These are phyloP conservation scores for Copsychus sechellarum DNA, from an alignment of 2,113 vertebrate genomes.

Conservation along the genomic window DNA sequence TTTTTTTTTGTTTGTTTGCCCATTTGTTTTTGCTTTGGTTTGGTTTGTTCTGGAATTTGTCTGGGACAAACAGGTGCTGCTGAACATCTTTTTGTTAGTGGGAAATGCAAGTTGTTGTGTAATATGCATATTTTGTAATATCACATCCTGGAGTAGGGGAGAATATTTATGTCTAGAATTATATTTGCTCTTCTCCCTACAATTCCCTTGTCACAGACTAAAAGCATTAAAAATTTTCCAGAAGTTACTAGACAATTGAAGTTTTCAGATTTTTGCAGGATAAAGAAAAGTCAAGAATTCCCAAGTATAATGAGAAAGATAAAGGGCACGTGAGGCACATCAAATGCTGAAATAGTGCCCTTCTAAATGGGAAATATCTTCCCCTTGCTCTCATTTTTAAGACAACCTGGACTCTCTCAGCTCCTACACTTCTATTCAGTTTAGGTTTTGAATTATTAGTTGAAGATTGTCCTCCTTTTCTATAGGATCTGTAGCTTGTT, in stretches of 20 bases:
- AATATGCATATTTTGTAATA: not conserved
- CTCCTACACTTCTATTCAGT: not conserved
- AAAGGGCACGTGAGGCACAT: accelerated
- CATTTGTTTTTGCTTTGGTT: not conserved
- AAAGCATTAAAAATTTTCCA: not conserved
- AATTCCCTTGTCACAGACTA: not conserved
- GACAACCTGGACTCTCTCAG: not conserved
- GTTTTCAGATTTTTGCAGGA: not conserved
- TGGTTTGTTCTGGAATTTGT: not conserved
- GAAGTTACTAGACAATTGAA: not conserved
- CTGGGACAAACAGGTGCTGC: not conserved
- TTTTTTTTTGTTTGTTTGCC: not conserved
- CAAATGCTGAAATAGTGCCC: not conserved
- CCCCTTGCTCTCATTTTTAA: not conserved
- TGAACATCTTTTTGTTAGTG: no score
- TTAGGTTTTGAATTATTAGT: not conserved
- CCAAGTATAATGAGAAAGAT: not conserved
- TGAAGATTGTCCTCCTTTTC: not conserved
- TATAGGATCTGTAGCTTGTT: not conserved
- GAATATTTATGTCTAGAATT: not conserved
- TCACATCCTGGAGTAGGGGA: not conserved
- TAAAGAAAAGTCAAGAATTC: not conserved
- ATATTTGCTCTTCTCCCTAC: not conserved
- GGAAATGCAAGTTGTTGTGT: not conserved
- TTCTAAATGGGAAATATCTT: not conserved